These are phyloP conservation scores for Halictus quadricinctus DNA, from an alignment of 2,888 invertebrate genomes.

Conservation along the genomic window DNA sequence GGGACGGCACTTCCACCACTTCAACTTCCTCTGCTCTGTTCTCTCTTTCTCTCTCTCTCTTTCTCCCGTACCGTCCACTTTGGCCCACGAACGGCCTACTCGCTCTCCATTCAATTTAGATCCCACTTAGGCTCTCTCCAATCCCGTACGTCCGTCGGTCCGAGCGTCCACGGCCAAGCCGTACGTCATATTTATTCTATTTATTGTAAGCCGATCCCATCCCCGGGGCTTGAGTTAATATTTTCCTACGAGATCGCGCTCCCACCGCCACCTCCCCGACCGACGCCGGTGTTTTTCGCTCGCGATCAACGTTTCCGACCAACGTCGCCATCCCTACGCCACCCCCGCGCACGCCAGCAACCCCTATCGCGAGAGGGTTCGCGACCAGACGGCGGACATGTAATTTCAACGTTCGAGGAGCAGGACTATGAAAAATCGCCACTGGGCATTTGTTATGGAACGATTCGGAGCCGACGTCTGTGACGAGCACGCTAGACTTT, in stretches of 20 bases:
- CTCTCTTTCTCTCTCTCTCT: not conserved
- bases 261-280: slow-evolving; percentile 13
- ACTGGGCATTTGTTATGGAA: slow-evolving; percentile 53
- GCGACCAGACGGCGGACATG: slow-evolving; percentile 56
- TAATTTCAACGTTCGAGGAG: slow-evolving; percentile 56
- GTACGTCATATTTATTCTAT: slow-evolving; percentile 74
- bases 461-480: slow-evolving; percentile 25
- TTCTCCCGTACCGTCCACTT: slow-evolving; percentile 54
- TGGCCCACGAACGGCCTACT: slow-evolving; percentile 59
- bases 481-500: slow-evolving; percentile 20
- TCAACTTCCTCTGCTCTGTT: slow-evolving; percentile 59
- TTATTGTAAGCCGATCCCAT: slow-evolving; percentile 72
- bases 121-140: slow-evolving; percentile 70
- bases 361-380: slow-evolving; percentile 38
- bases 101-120: slow-evolving; percentile 76
- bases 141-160: slow-evolving; percentile 42
- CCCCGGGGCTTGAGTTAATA: slow-evolving; percentile 68
- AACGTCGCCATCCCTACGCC: slow-evolving; percentile 25
- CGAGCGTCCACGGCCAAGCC: slow-evolving; percentile 39
- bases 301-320: slow-evolving; percentile 53
- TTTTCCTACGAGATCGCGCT: slow-evolving; percentile 70
- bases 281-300: slow-evolving; percentile 58
- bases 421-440: slow-evolving; percentile 56
- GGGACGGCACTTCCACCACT: slow-evolving; percentile 75
- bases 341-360: not conserved